phyloP scores from a whole-genome alignment of 2,113 vertebrate species.

The Herpetotheres cachinnans region DNA sequence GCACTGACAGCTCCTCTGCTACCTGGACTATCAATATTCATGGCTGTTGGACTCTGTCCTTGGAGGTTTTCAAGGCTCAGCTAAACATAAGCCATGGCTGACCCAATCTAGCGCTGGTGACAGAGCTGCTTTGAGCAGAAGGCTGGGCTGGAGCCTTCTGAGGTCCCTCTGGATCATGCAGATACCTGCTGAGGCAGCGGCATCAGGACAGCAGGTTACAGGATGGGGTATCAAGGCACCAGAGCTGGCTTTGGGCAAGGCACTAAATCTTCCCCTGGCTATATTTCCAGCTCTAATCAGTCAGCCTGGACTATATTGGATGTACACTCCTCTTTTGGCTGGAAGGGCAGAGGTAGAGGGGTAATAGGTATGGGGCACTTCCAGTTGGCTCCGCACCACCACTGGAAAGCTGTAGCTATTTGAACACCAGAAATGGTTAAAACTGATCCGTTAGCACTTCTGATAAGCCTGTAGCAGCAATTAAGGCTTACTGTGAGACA shows the following conservation, averaged over 20 bases:
- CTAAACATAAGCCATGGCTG: background rate
- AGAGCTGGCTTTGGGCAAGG: background rate
- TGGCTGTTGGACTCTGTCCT: background rate
- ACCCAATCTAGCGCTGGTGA: rapidly evolving
- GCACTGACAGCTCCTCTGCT: background rate
- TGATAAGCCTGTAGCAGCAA: background rate
- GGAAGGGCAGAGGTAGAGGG: background rate
- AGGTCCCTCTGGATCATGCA: background rate
- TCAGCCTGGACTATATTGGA: background rate
- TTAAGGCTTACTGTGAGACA: background rate
- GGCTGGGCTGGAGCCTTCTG: background rate
- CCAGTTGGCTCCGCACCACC: background rate
- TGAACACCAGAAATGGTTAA: background rate
- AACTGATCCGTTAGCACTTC: background rate
- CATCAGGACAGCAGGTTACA: rapidly evolving
- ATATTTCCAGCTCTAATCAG: background rate
- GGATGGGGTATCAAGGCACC: background rate
- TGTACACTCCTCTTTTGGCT: background rate
- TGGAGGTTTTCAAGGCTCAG: background rate
- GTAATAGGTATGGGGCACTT: background rate
- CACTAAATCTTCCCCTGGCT: background rate
- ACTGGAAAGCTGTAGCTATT: background rate
- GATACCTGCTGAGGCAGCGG: background rate
- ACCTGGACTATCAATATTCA: background rate
- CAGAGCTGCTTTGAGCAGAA: background rate